These are phyloP conservation scores for Ciona savignyi DNA, from an alignment of 23 tunicate species.

Conservation along the genomic window DNA sequence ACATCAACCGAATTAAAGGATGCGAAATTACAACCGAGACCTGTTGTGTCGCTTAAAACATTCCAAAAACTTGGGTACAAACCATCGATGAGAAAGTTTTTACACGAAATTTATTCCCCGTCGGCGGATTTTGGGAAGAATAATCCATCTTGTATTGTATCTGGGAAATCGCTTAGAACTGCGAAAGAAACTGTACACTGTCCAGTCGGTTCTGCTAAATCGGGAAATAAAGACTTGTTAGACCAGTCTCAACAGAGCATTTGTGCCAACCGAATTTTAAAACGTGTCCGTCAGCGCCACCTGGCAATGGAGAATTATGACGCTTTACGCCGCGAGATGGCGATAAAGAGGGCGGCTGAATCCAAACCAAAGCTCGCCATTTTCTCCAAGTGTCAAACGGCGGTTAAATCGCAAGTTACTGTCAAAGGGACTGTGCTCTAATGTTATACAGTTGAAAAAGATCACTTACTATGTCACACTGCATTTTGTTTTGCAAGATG, in stretches of 20 bases:
- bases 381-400: slow-evolving; percentile 59
- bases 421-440: background rate
- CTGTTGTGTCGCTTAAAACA: slow-evolving; percentile 31
- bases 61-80: slow-evolving; percentile 55
- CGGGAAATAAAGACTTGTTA: background rate
- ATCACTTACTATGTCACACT: too few relatives aligned
- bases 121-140: background rate
- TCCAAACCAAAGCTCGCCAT: slow-evolving; percentile 36
- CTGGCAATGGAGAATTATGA: slow-evolving; percentile 40
- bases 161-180: slow-evolving; percentile 17
- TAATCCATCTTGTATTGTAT: slow-evolving; percentile 8
- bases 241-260: slow-evolving; percentile 4
- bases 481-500: too few relatives aligned
- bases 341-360: slow-evolving; percentile 14
- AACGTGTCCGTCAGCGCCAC: slow-evolving; percentile 38
- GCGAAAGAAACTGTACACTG: background rate
- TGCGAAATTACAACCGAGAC: slow-evolving; percentile 5
- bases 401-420: slow-evolving; percentile 45
- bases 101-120: slow-evolving; percentile 38
- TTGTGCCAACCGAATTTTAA: slow-evolving; percentile 9
- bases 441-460: background rate
- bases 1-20: too few relatives aligned
- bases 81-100: slow-evolving; percentile 54
- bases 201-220: background rate
- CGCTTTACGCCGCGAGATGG: slow-evolving; percentile 24